Conservation (phyloP, 2,113 vertebrate species). For the Heterotis niloticus region DNA sequence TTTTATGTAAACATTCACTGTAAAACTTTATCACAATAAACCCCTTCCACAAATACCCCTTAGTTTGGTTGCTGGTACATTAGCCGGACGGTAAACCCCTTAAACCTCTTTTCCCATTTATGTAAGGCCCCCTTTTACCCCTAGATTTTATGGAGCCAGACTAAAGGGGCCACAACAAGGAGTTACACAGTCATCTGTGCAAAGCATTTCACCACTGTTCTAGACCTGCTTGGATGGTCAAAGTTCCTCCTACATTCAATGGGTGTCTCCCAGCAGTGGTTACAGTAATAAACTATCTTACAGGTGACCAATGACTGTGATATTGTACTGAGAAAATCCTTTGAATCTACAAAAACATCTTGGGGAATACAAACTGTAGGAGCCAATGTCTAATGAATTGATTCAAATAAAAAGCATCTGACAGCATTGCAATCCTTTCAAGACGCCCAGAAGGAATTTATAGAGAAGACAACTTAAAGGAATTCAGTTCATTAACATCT, state of each 20-base stretch:
- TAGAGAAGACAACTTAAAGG: constrained; percentile 61
- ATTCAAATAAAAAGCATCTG: constrained; percentile 58
- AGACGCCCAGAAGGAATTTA: constrained; percentile 59
- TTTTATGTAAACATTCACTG: no score
- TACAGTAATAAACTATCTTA: constrained; percentile 32
- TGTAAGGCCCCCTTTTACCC: no score
- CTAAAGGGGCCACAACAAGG: no score
- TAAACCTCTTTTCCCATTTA: no score
- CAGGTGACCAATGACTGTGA: constrained; percentile 42
- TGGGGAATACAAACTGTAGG: constrained; percentile 55
- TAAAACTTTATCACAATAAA: no score
- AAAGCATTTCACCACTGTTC: background rate
- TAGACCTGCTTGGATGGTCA: background rate
- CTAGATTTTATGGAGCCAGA: no score
- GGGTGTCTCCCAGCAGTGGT: constrained; percentile 29
- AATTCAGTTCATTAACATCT: constrained; percentile 70
- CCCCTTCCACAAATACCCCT: no score
- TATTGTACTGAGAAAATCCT: constrained; percentile 39
- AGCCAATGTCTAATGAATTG: constrained; percentile 64
- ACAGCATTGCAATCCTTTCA: constrained; percentile 56
- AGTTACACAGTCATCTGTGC: background rate
- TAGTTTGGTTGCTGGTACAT: no score
- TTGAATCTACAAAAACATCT: constrained; percentile 48
- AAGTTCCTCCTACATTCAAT: background rate
- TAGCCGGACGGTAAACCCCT: no score